phyloP scores from a whole-genome alignment of 1,140 invertebrate species.

The Papilio machaon region DNA sequence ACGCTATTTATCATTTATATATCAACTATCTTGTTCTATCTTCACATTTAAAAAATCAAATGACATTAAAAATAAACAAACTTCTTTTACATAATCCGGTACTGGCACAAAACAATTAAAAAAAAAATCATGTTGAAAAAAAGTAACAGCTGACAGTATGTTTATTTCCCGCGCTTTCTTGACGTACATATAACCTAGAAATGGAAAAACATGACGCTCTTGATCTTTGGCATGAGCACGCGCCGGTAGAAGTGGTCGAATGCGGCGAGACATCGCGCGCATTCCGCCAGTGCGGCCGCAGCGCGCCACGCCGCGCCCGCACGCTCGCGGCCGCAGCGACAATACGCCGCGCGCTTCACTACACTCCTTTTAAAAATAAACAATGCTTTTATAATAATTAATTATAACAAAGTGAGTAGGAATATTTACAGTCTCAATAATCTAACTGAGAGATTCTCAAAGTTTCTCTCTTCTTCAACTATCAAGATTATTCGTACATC shows the following conservation, averaged over 20 bases:
- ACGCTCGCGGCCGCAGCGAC: conserved; percentile 45
- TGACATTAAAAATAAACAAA: background rate
- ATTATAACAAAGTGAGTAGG: too few relatives aligned
- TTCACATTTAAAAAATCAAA: background rate
- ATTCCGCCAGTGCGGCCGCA: conserved; percentile 48
- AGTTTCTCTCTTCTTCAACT: too few relatives aligned
- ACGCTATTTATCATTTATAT: background rate
- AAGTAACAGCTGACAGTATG: background rate
- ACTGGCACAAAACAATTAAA: background rate
- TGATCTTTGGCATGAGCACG: conserved; percentile 60
- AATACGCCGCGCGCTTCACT: conserved; percentile 53
- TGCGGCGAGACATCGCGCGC: conserved; percentile 53
- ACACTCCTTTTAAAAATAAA: conserved; percentile 50
- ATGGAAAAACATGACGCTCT: conserved; percentile 64
- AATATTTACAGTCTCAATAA: too few relatives aligned
- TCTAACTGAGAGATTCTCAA: too few relatives aligned
- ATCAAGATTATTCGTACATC: too few relatives aligned
- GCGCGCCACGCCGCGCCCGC: conserved; percentile 50
- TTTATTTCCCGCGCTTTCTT: background rate
- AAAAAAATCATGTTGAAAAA: background rate
- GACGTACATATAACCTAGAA: conserved; percentile 55
- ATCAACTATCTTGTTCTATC: background rate
- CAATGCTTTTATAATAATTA: too few relatives aligned
- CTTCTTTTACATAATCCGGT: background rate
- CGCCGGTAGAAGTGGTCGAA: conserved; percentile 66